Evolutionary conservation across 2,888 invertebrate genomes (phyloP), one percentile per base, ranked within the genome.

Genomic region (Sarcophaga subvicina): DNA sequence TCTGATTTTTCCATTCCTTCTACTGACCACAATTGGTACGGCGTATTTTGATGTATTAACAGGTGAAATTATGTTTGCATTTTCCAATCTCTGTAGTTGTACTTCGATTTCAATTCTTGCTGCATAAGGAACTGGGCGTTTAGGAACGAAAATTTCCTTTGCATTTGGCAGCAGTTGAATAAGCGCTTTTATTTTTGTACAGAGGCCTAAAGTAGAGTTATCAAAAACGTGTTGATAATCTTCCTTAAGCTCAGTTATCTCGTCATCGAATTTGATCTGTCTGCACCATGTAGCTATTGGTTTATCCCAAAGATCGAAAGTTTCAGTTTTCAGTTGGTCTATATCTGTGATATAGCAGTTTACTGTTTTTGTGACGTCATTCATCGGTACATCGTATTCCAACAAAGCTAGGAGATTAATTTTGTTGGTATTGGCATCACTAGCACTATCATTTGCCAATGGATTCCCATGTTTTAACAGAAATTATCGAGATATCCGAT

Each of bases 11-110:
- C 88, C 88, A 75, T 88, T 89, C 20, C n/a, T 62, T 64, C n/a
- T 73, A 14, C 72, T 72, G 20, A 85, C 63, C 2, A 88, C 89
- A 2, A 89, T 88, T 20, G 88, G 86, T 70, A 89, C 88, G 59
- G 88, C 89, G 80, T 87, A 89, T 5, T 88, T 77, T 10, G 87
- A 88, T 54, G 70, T 86, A 45, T 89, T 72, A 5, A 87, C 84
- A 60, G 86, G 85, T 6, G 89, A 67, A 47, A 89, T 88, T 3
- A 89, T 81, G 10, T 80, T 81, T 12, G 76, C 64, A 4, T 77
- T 64, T 79, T 88, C 22, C 2, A 88, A 71, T 22, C 88, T 82
- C 2, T 82, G 12, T 8, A 89, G 79, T 71, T 88, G 86, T 20
- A 22, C 83, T 84, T 66, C 89, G 75, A 70, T 79, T 59, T 27